A percentile compares a stretch with the other conserved stretches of the same genome.
These are phyloP conservation scores for Cerceris rybyensis DNA, from an alignment of 2,888 invertebrate species.

Conservation along the genomic window DNA sequence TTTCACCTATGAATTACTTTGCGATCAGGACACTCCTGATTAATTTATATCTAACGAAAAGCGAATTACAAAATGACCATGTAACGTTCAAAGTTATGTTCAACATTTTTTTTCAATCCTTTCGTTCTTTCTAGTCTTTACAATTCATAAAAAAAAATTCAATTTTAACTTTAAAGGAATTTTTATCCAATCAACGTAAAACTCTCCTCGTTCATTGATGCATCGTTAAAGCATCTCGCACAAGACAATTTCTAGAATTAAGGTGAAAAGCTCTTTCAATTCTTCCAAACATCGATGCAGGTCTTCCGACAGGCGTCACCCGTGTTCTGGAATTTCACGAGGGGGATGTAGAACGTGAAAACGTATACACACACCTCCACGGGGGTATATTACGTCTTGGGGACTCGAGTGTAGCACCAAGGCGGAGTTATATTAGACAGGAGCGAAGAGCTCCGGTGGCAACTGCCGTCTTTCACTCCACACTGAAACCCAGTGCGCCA, in stretches of 20 bases:
- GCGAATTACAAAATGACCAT: not conserved
- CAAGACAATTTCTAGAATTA: not conserved
- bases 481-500: slow-evolving; percentile 73
- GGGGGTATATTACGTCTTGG: slow-evolving; percentile 64
- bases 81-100: not conserved
- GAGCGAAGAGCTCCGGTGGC: slow-evolving; percentile 75
- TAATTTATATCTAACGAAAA: not conserved
- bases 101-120: not conserved
- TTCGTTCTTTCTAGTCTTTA: not conserved
- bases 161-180: not conserved
- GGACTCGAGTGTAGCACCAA: slow-evolving; percentile 60
- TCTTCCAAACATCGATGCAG: slow-evolving; percentile 27
- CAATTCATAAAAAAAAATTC: not conserved
- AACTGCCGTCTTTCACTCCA: slow-evolving; percentile 77
- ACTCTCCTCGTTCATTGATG: too few species aligned
- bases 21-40: slow-evolving; percentile 23
- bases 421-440: slow-evolving; percentile 74
- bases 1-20: slow-evolving; percentile 38
- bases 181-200: too few species aligned
- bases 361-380: slow-evolving; percentile 51
- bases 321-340: slow-evolving; percentile 16
- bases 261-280: not conserved
- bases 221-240: too few species aligned
- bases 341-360: slow-evolving; percentile 46
- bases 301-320: slow-evolving; percentile 14